Evolutionary conservation across 2,113 vertebrate species (phyloP).

Genomic region (Percopsis transmontana): DNA sequence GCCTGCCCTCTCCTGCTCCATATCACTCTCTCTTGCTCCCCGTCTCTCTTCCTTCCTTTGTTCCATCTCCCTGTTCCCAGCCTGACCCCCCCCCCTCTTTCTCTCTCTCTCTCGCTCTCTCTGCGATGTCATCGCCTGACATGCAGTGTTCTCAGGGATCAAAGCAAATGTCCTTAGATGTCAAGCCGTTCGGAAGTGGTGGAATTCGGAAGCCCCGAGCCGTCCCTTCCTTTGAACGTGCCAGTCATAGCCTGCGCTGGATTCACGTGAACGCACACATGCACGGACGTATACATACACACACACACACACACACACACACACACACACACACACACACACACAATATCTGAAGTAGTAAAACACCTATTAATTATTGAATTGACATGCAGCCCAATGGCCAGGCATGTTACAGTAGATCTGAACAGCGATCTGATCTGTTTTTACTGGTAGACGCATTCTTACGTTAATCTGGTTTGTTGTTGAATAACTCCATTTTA

Average conservation of each 20-base stretch:
- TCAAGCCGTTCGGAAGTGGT: constrained; percentile 46
- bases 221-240: constrained; percentile 11
- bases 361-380: neutral
- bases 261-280: neutral
- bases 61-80: constrained; percentile 15
- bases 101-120: constrained; percentile 18
- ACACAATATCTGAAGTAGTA: neutral
- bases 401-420: too few species aligned
- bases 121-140: constrained; percentile 48
- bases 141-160: constrained; percentile 51
- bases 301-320: neutral
- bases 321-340: neutral
- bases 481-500: too few species aligned
- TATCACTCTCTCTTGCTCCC: constrained; percentile 23
- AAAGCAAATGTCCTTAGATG: constrained; percentile 50
- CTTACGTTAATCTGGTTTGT: too few species aligned
- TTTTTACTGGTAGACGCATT: too few species aligned
- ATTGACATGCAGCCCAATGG: too few species aligned
- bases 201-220: constrained; percentile 39
- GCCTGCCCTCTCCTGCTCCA: constrained; percentile 13
- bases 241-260: neutral
- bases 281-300: neutral
- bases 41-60: constrained; percentile 26
- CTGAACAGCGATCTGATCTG: too few species aligned
- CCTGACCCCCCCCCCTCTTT: constrained; percentile 9